Evolutionary conservation across 2,888 invertebrate species (phyloP).

Genomic region (Heteromurus nitidus): DNA sequence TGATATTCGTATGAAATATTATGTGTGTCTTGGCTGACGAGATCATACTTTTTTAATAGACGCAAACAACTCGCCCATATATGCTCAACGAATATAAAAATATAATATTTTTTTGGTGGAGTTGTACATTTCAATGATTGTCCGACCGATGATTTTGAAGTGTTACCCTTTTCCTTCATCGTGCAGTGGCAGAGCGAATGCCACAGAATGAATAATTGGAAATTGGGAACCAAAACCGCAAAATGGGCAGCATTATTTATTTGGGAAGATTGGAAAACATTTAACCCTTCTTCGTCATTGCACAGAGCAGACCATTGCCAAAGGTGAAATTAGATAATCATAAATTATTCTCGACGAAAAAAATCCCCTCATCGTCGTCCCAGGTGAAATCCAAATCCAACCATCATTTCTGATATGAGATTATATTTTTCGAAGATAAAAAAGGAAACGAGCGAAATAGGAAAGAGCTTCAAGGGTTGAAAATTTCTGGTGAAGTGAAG

Average conservation of each 20-base stretch:
- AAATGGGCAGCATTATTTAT: constrained; percentile 39
- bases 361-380: background rate
- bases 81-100: too few relatives aligned
- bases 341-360: constrained; percentile 42
- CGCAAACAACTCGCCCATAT: background rate
- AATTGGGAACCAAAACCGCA: constrained; percentile 62
- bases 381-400: background rate
- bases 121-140: too few relatives aligned
- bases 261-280: background rate
- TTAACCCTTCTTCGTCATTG: background rate
- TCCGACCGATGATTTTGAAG: too few relatives aligned
- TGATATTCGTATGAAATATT: constrained; percentile 35
- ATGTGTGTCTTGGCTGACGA: background rate
- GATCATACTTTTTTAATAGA: background rate
- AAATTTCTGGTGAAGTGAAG: constrained; percentile 36
- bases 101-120: too few relatives aligned
- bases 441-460: background rate
- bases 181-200: too few relatives aligned
- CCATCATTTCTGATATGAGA: background rate
- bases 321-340: constrained; percentile 46
- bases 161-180: constrained; percentile 3
- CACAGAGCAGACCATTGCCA: background rate
- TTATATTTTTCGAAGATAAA: background rate
- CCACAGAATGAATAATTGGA: constrained; percentile 38
- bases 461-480: constrained; percentile 17